Percentiles rank a stretch among this genome's conserved stretches.
These are phyloP conservation scores for Trilocha varians DNA, from an alignment of 2,888 invertebrate species.

Conservation along the genomic window DNA sequence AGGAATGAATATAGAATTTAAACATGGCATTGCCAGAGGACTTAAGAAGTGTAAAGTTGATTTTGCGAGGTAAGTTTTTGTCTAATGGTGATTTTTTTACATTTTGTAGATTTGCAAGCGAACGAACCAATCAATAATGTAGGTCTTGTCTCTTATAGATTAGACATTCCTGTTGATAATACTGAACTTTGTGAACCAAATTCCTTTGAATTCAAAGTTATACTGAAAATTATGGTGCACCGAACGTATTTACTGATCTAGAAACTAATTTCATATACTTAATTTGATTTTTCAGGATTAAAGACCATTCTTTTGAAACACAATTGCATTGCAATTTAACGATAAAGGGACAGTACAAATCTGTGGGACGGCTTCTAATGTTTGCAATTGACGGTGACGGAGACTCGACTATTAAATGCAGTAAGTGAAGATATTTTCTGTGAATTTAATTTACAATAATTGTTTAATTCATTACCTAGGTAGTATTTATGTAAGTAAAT, in stretches of 20 bases:
- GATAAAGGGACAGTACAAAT: slow-evolving; percentile 41
- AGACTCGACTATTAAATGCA: slow-evolving; percentile 34
- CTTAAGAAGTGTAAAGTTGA: slow-evolving; percentile 36
- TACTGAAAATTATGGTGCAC: no score
- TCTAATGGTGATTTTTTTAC: background rate
- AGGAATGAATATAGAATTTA: slow-evolving; percentile 29
- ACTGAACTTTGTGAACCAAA: no score
- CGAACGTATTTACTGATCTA: no score
- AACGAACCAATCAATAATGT: no score
- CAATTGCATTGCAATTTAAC: slow-evolving; percentile 41
- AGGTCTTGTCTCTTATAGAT: no score
- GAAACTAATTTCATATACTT: no score
- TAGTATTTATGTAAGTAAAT: background rate
- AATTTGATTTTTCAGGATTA: slow-evolving; percentile 22
- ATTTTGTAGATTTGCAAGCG: no score
- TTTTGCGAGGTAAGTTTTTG: slow-evolving; percentile 28
- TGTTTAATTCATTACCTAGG: background rate
- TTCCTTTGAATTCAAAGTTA: no score
- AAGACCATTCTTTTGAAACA: slow-evolving; percentile 25
- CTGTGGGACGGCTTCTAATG: slow-evolving; percentile 34
- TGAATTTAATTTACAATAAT: background rate
- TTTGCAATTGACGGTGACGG: slow-evolving; percentile 45
- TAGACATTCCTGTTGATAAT: no score
- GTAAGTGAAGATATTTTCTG: slow-evolving; percentile 25
- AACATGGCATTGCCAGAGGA: slow-evolving; percentile 31